A percentile compares a stretch with the other conserved stretches of the same genome.
phyloP scores from a whole-genome alignment of 2,797 vertebrate species.

The Spinibarbus caldwelli region DNA sequence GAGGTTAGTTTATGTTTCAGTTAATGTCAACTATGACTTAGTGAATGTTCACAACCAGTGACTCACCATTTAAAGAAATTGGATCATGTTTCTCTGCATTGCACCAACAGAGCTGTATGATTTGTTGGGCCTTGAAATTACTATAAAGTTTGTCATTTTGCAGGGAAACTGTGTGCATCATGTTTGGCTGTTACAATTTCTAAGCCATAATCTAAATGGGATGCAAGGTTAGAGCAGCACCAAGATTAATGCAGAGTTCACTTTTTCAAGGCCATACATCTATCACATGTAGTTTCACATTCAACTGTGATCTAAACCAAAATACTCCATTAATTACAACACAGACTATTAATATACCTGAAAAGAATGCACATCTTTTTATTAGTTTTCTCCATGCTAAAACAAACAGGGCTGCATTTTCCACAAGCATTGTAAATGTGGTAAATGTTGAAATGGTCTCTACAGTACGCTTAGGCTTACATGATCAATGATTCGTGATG shows the following conservation, averaged over 20 bases:
- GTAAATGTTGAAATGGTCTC: neutral
- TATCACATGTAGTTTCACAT: neutral
- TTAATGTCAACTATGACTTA: conserved; percentile 1
- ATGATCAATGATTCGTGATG: neutral
- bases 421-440: neutral
- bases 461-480: neutral
- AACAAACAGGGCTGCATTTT: neutral
- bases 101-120: neutral
- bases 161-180: conserved; percentile 3
- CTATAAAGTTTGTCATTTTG: neutral
- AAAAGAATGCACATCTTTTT: neutral
- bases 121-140: neutral
- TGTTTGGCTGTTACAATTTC: conserved; percentile 1
- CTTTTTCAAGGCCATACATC: conserved; percentile 18
- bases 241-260: conserved; percentile 16
- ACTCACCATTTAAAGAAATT: neutral
- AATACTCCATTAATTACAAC: conserved; percentile 9
- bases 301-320: neutral
- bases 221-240: conserved; percentile 11
- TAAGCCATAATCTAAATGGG: conserved; percentile 17
- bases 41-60: neutral
- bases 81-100: conserved; percentile 1
- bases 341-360: conserved; percentile 11
- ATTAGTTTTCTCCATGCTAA: neutral
- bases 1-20: neutral